These are phyloP conservation scores for Pecten maximus DNA, from an alignment of 2,888 invertebrate genomes.

Conservation along the genomic window DNA sequence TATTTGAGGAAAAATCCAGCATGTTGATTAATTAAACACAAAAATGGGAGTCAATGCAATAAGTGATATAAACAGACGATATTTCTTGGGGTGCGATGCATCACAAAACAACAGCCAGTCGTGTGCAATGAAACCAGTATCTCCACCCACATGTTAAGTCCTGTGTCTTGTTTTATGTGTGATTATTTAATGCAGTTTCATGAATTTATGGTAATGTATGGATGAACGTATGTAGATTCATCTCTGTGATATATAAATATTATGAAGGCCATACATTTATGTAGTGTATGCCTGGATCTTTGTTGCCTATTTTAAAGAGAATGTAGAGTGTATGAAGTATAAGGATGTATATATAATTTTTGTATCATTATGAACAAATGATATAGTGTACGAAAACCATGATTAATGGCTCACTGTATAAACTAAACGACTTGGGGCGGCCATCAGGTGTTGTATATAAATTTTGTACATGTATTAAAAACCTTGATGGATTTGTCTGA, in stretches of 20 bases:
- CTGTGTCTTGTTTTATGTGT: background rate
- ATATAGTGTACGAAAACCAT: conserved; percentile 4
- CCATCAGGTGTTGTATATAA: conserved; percentile 3
- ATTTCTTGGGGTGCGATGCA: background rate
- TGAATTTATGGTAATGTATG: background rate
- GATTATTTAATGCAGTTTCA: background rate
- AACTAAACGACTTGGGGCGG: background rate
- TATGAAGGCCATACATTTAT: background rate
- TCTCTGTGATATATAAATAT: conserved; percentile 17
- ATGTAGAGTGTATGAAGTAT: background rate
- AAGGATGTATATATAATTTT: background rate
- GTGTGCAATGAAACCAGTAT: background rate
- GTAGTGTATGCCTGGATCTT: background rate
- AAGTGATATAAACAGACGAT: no score
- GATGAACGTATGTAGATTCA: background rate
- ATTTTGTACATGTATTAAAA: conserved; percentile 32
- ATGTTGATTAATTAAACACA: no score
- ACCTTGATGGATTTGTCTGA: conserved; percentile 7
- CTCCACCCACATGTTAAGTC: background rate
- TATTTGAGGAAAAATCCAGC: no score
- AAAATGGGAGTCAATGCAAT: no score
- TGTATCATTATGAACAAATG: conserved; percentile 26
- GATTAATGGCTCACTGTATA: background rate
- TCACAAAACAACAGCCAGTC: background rate
- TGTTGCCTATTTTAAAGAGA: conserved; percentile 28